Evolutionary conservation across 1,140 invertebrate species (phyloP).

Genomic region (Sitophilus oryzae): DNA sequence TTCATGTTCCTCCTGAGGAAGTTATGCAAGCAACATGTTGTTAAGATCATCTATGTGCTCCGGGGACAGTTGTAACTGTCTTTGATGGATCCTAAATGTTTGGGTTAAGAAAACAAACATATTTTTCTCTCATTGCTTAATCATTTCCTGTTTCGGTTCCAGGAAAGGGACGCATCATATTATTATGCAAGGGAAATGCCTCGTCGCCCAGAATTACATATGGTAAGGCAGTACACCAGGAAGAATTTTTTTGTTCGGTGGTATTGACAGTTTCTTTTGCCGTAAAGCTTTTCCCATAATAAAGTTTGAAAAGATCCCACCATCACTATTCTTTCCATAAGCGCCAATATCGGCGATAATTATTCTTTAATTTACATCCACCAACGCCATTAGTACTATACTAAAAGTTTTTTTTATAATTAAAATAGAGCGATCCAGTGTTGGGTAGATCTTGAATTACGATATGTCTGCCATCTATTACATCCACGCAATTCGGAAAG

Average conservation of each 20-base stretch:
- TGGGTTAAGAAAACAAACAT: conserved; percentile 9
- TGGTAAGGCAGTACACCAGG: conserved; percentile 16
- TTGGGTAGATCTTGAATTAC: conserved; percentile 37
- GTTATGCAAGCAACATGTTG: conserved; percentile 23
- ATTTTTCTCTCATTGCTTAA: conserved; percentile 30
- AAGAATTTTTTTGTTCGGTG: conserved; percentile 11
- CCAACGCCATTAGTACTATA: conserved; percentile 46
- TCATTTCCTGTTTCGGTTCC: conserved; percentile 3
- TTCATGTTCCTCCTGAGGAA: conserved; percentile 13
- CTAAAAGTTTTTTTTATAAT: conserved; percentile 47
- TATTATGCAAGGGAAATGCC: conserved; percentile 21
- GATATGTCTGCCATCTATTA: conserved; percentile 47
- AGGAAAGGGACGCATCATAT: conserved; percentile 22
- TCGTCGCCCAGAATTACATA: conserved; percentile 32
- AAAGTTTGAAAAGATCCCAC: conserved; percentile 30
- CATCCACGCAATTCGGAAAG: conserved; percentile 42
- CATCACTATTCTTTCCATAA: conserved; percentile 43
- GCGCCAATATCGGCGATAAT: conserved; percentile 46
- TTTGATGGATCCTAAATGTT: conserved; percentile 16
- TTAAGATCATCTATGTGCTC: conserved; percentile 15
- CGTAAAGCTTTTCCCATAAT: conserved; percentile 9
- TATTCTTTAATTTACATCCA: conserved; percentile 47
- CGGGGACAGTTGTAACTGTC: conserved; percentile 12
- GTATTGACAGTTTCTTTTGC: conserved; percentile 6
- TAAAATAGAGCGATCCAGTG: conserved; percentile 42